phyloP scores from a whole-genome alignment of 1,140 invertebrate species.

The Tetramorium simillimum region DNA sequence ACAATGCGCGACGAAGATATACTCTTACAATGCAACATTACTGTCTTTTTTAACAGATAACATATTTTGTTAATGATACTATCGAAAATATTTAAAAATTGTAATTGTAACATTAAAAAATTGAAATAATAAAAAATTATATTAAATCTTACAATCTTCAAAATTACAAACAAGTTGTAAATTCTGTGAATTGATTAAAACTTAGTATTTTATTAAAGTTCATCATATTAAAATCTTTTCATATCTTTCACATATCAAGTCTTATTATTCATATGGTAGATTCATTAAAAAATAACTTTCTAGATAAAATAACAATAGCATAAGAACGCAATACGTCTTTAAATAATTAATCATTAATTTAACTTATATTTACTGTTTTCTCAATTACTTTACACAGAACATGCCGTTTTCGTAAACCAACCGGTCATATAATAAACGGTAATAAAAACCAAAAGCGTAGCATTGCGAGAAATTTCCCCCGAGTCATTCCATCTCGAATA shows the following conservation, averaged over 20 bases:
- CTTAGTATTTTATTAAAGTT: background rate
- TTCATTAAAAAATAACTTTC: background rate
- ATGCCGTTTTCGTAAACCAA: background rate
- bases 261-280: background rate
- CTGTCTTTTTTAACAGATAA: background rate
- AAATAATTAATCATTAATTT: conserved; percentile 30
- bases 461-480: conserved; percentile 48
- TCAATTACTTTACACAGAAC: background rate
- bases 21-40: background rate
- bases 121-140: too few relatives aligned
- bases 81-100: background rate
- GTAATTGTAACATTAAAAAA: background rate
- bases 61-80: background rate
- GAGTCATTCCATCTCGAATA: conserved; percentile 54
- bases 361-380: background rate
- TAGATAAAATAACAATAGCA: background rate
- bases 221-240: background rate
- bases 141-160: background rate
- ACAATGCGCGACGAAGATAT: background rate
- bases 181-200: background rate
- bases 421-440: conserved; percentile 24
- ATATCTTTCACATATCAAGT: background rate
- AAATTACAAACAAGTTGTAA: background rate
- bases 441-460: conserved; percentile 43
- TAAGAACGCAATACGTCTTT: background rate